A percentile compares a stretch with the other conserved stretches of the same genome.
These are phyloP conservation scores for Teleogryllus occipitalis DNA, from an alignment of 1,140 invertebrate species.

Conservation along the genomic window DNA sequence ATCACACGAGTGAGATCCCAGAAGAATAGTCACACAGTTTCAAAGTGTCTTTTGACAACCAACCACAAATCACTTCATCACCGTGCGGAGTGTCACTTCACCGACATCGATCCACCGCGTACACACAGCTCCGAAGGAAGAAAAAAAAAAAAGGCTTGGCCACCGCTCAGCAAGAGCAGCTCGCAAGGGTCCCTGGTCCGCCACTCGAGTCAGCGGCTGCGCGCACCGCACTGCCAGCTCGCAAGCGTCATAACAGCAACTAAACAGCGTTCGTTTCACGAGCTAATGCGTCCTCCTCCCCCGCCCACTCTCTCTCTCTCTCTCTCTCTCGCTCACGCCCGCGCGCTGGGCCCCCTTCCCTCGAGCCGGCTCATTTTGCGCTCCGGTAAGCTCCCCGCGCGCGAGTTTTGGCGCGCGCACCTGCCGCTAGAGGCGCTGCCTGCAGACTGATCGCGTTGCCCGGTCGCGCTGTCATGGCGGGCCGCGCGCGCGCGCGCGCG, in stretches of 20 bases:
- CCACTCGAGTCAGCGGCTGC: neutral
- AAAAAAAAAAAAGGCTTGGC: neutral
- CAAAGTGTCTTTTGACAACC: neutral
- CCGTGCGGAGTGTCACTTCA: neutral
- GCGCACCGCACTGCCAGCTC: neutral
- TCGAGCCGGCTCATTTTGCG: neutral
- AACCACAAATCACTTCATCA: neutral
- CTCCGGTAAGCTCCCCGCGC: neutral
- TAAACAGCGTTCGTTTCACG: neutral
- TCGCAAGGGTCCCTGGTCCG: neutral
- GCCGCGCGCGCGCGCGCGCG: too few relatives aligned
- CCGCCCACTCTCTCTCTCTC: neutral
- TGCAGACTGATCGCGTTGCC: neutral
- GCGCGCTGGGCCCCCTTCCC: neutral
- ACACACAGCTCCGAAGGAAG: neutral
- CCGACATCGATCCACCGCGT: neutral
- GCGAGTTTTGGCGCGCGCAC: neutral
- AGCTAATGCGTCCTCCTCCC: neutral
- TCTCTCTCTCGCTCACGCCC: too few relatives aligned
- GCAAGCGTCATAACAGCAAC: neutral
- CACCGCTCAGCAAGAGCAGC: neutral
- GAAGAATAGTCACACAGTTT: neutral
- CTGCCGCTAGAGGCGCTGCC: neutral
- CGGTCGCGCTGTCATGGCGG: too few relatives aligned
- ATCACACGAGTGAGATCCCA: too few relatives aligned